Evolutionary conservation across 2,888 invertebrate genomes (phyloP).

Genomic region (Deilephila porcellus): DNA sequence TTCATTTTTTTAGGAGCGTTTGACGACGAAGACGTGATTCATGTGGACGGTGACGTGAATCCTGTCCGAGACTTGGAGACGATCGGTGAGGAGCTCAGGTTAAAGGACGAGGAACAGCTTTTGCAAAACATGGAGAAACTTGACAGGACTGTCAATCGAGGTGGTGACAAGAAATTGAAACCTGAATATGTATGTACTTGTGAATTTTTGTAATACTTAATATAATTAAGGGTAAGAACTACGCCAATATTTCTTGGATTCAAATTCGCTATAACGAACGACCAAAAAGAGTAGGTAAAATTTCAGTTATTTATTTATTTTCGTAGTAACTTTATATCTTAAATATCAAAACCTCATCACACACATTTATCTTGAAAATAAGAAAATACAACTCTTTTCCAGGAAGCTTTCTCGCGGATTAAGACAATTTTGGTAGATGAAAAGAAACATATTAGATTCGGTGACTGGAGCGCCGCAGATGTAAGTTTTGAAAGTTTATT

Average conservation of each 20-base stretch:
- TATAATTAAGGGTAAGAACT: too few species aligned
- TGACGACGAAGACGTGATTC: constrained; percentile 98
- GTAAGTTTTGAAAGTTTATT: constrained; percentile 82
- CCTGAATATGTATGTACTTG: constrained; percentile 93
- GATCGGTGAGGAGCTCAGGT: constrained; percentile 96
- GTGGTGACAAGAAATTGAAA: constrained; percentile 96
- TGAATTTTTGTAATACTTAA: too few species aligned
- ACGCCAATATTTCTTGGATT: too few species aligned
- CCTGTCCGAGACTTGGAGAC: constrained; percentile 98
- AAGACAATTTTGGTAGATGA: constrained; percentile 93
- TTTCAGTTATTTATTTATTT: too few species aligned
- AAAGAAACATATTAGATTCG: constrained; percentile 96
- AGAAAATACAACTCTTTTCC: constrained; percentile 54
- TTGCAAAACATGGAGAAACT: constrained; percentile 92
- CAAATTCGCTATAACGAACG: too few species aligned
- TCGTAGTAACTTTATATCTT: too few species aligned
- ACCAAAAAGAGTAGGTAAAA: too few species aligned
- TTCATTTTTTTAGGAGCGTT: constrained; percentile 91
- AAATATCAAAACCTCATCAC: too few species aligned
- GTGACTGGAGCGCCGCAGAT: constrained; percentile 96
- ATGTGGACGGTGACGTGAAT: constrained; percentile 99
- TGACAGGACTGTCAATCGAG: constrained; percentile 92
- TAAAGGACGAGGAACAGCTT: constrained; percentile 97
- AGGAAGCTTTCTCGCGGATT: constrained; percentile 95
- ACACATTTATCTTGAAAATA: constrained; percentile 24